Evolutionary conservation across 2,797 vertebrate species (phyloP).

Genomic region (Mormyrus proboscirostris): DNA sequence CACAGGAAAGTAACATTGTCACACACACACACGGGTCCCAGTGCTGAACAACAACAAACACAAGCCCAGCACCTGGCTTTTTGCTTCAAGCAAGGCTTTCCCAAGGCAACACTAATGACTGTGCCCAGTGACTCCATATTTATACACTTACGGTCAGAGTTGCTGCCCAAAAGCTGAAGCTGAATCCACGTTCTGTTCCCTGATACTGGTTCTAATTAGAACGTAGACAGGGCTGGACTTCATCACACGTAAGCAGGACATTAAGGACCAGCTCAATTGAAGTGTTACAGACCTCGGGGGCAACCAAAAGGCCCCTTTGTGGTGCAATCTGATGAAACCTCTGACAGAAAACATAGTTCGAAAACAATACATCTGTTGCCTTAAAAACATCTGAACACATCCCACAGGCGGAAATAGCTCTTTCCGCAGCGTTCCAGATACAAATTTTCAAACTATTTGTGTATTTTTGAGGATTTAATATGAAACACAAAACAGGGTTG

Average conservation of each 20-base stretch:
- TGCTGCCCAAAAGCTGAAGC: background rate
- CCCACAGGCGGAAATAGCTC: background rate
- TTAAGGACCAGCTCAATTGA: background rate
- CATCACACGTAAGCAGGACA: background rate
- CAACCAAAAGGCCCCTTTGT: background rate
- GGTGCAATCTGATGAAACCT: background rate
- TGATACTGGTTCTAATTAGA: background rate
- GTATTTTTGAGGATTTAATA: background rate
- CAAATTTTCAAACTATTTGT: slow-evolving; percentile 1
- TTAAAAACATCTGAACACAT: background rate
- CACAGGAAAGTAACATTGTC: background rate
- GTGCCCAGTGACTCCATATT: background rate
- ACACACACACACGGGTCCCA: background rate
- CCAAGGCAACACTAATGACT: background rate
- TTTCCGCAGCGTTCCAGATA: background rate
- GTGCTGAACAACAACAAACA: slow-evolving; percentile 10
- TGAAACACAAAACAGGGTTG: background rate
- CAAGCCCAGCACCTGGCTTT: background rate
- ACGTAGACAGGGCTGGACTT: background rate
- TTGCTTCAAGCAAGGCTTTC: background rate
- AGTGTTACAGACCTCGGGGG: background rate
- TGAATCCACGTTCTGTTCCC: background rate
- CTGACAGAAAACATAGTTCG: background rate
- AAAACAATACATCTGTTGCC: background rate
- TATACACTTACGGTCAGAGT: background rate